Evolutionary conservation across 2,888 invertebrate genomes (phyloP).

Genomic region (Pristionchus maxplancki): DNA sequence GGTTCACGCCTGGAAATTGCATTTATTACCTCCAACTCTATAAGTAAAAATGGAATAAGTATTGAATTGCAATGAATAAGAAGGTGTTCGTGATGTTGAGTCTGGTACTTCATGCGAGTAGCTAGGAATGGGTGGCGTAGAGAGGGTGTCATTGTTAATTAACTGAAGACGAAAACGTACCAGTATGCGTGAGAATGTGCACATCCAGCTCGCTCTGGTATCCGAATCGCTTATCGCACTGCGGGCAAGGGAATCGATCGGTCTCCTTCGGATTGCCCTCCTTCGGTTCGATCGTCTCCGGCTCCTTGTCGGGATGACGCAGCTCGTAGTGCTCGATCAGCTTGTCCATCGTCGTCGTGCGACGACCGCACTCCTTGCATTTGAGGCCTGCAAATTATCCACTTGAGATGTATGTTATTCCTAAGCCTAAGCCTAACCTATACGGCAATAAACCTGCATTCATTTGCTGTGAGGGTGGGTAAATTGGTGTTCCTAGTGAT

Average conservation of each 20-base stretch:
- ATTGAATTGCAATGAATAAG: too few species aligned
- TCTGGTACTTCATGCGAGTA: too few species aligned
- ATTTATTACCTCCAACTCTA: too few species aligned
- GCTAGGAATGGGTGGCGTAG: too few species aligned
- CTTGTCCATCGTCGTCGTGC: not conserved
- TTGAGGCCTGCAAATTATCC: not conserved
- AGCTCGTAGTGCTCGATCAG: not conserved
- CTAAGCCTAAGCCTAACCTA: too few species aligned
- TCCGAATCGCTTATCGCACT: not conserved
- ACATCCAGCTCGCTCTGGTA: not conserved
- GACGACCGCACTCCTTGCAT: not conserved
- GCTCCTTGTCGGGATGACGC: not conserved
- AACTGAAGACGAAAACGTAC: not conserved
- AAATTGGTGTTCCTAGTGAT: too few species aligned
- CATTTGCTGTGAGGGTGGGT: too few species aligned
- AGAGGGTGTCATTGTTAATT: too few species aligned
- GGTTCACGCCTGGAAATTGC: not conserved
- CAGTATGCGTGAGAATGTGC: not conserved
- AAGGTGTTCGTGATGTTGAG: too few species aligned
- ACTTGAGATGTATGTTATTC: too few species aligned
- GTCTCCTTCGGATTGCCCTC: slow-evolving; percentile 4
- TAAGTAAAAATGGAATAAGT: too few species aligned
- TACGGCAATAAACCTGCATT: too few species aligned
- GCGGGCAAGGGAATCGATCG: not conserved
- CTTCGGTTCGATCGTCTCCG: not conserved